A percentile compares a stretch with the other conserved stretches of the same genome.
These are phyloP conservation scores for Acromyrmex heyeri DNA, from an alignment of 1,140 invertebrate genomes.

Conservation along the genomic window DNA sequence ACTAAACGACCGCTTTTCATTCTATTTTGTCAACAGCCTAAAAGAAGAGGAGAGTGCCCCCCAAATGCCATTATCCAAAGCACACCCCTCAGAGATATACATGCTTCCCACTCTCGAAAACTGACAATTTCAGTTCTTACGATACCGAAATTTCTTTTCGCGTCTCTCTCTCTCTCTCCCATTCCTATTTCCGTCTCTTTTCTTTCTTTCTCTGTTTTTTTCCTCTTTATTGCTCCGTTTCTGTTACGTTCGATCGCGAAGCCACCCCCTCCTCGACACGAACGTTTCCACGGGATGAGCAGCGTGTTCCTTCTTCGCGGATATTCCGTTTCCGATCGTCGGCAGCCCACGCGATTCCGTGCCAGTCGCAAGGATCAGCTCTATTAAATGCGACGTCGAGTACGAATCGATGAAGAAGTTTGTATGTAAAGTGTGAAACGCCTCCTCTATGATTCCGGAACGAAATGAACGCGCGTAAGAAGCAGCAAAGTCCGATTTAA, in stretches of 20 bases:
- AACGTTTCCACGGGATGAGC: constrained; percentile 42
- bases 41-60: constrained; percentile 85
- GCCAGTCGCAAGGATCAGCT: constrained; percentile 64
- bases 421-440: constrained; percentile 5
- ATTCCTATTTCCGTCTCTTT: constrained; percentile 10
- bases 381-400: constrained; percentile 1
- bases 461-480: not conserved
- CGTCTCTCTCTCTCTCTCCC: constrained; percentile 29
- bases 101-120: constrained; percentile 69
- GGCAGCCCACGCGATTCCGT: constrained; percentile 68
- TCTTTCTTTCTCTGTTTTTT: constrained; percentile 43
- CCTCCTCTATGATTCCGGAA: not conserved
- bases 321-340: constrained; percentile 40
- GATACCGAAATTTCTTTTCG: constrained; percentile 54
- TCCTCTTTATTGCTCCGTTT: not conserved
- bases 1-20: constrained; percentile 83
- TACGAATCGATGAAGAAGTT: constrained; percentile 30
- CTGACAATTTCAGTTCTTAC: constrained; percentile 69
- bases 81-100: constrained; percentile 80
- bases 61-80: constrained; percentile 85
- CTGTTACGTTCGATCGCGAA: constrained; percentile 31
- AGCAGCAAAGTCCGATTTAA: not conserved
- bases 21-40: constrained; percentile 87
- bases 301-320: constrained; percentile 4
- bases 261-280: too few relatives aligned